Percentiles rank a stretch among this genome's conserved stretches.
Evolutionary conservation across 2,113 vertebrate species (phyloP).

Genomic region (Pagrus major): DNA sequence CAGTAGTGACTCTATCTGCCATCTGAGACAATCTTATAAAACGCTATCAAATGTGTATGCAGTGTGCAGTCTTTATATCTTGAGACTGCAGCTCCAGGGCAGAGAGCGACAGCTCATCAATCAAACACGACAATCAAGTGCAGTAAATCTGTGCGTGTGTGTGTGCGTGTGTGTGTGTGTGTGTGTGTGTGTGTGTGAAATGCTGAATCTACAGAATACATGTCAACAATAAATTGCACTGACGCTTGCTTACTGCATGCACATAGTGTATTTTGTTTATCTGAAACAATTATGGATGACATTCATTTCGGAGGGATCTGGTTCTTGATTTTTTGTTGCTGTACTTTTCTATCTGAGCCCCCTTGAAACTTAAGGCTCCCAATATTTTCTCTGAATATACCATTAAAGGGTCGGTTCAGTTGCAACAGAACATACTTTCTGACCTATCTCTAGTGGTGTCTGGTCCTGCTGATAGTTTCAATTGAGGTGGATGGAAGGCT

Average conservation of each 20-base stretch:
- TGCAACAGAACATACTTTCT: background rate
- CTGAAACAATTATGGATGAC: background rate
- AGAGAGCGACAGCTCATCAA: conserved; percentile 55
- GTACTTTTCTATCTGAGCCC: background rate
- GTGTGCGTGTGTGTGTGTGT: background rate
- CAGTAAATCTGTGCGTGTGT: conserved; percentile 30
- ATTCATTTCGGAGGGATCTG: background rate
- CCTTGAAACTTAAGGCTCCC: background rate
- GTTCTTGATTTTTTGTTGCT: conserved; percentile 6
- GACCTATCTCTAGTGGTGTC: background rate
- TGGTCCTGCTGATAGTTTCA: background rate
- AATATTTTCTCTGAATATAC: background rate
- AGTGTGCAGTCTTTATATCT: conserved; percentile 32
- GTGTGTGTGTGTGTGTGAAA: conserved; percentile 30
- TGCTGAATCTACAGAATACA: conserved; percentile 43
- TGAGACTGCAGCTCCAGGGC: conserved; percentile 38
- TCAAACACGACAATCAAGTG: conserved; percentile 60
- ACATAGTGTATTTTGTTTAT: background rate
- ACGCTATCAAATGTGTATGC: conserved; percentile 47
- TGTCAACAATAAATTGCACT: conserved; percentile 6
- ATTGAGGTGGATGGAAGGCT: too few species aligned
- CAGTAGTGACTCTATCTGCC: conserved; percentile 31
- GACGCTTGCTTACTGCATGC: background rate
- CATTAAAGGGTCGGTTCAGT: background rate
- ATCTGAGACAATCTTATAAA: conserved; percentile 58